A percentile compares a stretch with the other conserved stretches of the same genome.
These are phyloP conservation scores for Oxyura jamaicensis DNA, from an alignment of 2,113 vertebrate species.

Conservation along the genomic window DNA sequence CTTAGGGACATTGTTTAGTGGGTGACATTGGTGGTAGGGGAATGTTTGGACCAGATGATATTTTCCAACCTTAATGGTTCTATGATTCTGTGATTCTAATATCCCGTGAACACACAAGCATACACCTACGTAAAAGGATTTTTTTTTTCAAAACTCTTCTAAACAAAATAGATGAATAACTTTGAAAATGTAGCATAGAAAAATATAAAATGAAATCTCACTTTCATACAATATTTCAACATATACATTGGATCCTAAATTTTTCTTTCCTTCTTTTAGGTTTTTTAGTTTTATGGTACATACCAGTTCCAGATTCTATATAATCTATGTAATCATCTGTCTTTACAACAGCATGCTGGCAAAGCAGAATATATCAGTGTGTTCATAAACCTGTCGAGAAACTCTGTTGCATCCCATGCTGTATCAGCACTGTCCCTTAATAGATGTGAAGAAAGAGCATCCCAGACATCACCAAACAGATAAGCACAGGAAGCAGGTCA, in stretches of 20 bases:
- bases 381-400: neutral
- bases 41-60: too few relatives aligned
- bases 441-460: neutral
- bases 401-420: neutral
- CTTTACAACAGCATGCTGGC: neutral
- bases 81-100: neutral
- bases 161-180: neutral
- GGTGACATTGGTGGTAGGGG: too few relatives aligned
- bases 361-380: neutral
- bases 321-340: neutral
- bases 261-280: neutral
- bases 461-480: neutral
- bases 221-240: neutral
- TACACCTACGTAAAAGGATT: neutral
- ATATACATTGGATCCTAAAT: neutral
- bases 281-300: neutral
- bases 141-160: neutral
- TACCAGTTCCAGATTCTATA: neutral
- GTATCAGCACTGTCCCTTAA: neutral
- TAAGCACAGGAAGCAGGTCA: neutral
- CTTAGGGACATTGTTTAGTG: too few relatives aligned
- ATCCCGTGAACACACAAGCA: neutral
- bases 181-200: neutral
- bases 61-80: too few relatives aligned
- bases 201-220: neutral